phyloP scores from a whole-genome alignment of 2,797 vertebrate genomes.

The Chelidonichthys spinosus region DNA sequence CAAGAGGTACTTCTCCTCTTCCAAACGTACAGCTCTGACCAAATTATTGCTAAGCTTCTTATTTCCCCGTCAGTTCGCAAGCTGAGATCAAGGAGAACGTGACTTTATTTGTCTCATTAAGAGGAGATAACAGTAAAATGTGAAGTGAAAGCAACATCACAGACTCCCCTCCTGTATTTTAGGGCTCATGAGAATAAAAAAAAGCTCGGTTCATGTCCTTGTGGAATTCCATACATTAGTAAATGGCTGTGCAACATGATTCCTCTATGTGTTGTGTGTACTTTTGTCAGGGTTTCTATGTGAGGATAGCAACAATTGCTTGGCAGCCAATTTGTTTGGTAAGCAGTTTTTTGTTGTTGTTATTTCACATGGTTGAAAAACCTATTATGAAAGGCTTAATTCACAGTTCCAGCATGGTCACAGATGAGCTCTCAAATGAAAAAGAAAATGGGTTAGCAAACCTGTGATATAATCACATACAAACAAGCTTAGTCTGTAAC shows the following conservation, averaged over 20 bases:
- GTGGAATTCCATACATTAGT: conserved; percentile 33
- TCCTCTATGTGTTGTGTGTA: conserved; percentile 33
- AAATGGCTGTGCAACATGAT: conserved; percentile 21
- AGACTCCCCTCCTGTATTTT: conserved; percentile 15
- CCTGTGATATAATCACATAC: not conserved
- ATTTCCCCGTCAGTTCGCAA: conserved; percentile 17
- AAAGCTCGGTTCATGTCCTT: conserved; percentile 24
- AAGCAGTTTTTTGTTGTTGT: not conserved
- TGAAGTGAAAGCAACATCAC: conserved; percentile 45
- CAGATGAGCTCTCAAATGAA: not conserved
- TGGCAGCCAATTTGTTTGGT: conserved; percentile 39
- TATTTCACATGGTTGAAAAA: conserved; percentile 9
- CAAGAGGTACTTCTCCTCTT: conserved; percentile 9
- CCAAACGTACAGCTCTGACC: conserved; percentile 6
- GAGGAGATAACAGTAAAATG: conserved; percentile 26
- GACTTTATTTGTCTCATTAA: conserved; percentile 21
- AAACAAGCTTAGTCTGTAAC: not conserved
- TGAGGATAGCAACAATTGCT: conserved; percentile 52
- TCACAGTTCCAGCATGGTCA: not conserved
- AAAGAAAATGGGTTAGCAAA: conserved; percentile 4
- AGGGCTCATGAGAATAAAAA: conserved; percentile 46
- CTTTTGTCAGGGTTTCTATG: conserved; percentile 40
- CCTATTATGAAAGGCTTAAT: not conserved
- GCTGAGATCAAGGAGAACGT: not conserved
- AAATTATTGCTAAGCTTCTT: not conserved